Evolutionary conservation across 2,797 vertebrate genomes (phyloP).

Genomic region (Bufotes viridis): DNA sequence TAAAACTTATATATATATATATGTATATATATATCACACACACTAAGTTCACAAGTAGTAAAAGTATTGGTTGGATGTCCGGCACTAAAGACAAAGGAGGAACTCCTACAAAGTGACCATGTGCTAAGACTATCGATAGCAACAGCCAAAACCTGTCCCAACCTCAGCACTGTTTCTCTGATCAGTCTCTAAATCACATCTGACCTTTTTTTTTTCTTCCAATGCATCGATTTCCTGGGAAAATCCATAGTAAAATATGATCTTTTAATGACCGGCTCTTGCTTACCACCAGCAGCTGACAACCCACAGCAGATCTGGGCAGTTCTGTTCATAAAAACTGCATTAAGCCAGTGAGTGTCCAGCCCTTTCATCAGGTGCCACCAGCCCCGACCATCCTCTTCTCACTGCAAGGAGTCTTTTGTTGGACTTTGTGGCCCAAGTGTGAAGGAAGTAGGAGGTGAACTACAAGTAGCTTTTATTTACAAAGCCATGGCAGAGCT

Average conservation of each 20-base stretch:
- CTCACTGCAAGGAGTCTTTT: conserved; percentile 38
- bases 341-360: conserved; percentile 7
- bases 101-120: background rate
- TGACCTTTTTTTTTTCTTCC: conserved; percentile 14
- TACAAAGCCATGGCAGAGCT: conserved; percentile 18
- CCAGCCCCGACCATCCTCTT: conserved; percentile 9
- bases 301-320: conserved; percentile 1
- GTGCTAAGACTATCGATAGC: background rate
- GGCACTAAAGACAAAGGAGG: background rate
- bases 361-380: conserved; percentile 4
- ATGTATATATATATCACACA: background rate
- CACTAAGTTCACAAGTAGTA: background rate
- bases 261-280: conserved; percentile 25
- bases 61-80: background rate
- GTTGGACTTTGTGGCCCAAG: conserved; percentile 48
- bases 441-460: conserved; percentile 55
- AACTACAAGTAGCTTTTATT: conserved; percentile 51
- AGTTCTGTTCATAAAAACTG: conserved; percentile 30
- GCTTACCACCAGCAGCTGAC: conserved; percentile 48
- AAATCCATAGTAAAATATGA: conserved; percentile 46
- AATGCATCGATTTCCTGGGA: conserved; percentile 28
- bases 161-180: background rate
- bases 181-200: background rate
- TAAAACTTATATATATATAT: background rate
- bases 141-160: background rate